phyloP scores from a whole-genome alignment of 2,113 vertebrate genomes.

The Hippocampus mohnikei region DNA sequence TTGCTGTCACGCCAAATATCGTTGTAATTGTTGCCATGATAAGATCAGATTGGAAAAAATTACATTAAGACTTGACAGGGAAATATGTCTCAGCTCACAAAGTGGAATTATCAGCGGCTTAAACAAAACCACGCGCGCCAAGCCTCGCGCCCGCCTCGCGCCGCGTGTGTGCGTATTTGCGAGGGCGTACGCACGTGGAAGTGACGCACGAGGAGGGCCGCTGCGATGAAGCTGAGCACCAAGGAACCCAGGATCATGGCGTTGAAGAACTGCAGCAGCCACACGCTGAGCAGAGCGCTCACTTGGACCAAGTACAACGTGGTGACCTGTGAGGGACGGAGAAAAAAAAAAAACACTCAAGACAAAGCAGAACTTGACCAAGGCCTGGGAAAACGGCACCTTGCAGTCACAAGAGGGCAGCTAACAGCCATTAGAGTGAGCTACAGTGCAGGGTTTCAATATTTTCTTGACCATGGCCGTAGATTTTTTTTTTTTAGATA shows the following conservation, averaged over 20 bases:
- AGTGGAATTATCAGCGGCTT: constrained; percentile 13
- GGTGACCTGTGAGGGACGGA: constrained; percentile 67
- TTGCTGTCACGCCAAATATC: constrained; percentile 24
- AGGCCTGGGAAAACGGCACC: neutral
- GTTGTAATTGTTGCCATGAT: constrained; percentile 24
- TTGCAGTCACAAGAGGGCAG: neutral
- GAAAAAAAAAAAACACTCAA: neutral
- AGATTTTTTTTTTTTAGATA: too few species aligned
- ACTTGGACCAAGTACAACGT: constrained; percentile 84
- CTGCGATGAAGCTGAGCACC: constrained; percentile 87
- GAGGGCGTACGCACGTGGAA: constrained; percentile 76
- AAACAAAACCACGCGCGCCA: neutral
- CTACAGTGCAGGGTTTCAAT: neutral
- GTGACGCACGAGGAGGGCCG: constrained; percentile 80
- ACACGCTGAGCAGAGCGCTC: constrained; percentile 82
- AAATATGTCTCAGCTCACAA: constrained; percentile 18
- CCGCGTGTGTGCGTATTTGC: too few species aligned
- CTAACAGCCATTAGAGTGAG: neutral
- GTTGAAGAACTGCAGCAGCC: constrained; percentile 92
- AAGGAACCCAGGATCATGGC: constrained; percentile 93
- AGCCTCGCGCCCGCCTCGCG: neutral
- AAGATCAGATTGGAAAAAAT: constrained; percentile 33
- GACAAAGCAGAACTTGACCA: neutral
- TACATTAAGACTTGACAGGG: constrained; percentile 13
- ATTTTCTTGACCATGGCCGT: too few species aligned